Conservation (phyloP, 2,797 vertebrate species). For the Halcyon smyrnensis region DNA sequence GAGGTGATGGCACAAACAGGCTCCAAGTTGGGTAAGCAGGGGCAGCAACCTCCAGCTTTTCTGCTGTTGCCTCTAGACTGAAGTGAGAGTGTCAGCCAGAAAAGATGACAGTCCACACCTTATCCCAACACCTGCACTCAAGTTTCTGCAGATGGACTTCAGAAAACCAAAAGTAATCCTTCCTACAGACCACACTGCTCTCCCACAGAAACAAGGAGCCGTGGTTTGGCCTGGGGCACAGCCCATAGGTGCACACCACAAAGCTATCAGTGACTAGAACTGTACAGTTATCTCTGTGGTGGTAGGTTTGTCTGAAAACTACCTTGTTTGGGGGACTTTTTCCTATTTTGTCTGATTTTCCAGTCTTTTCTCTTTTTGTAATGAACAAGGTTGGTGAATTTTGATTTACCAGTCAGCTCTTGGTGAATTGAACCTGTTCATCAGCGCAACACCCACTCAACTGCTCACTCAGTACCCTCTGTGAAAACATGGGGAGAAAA, state of each 20-base stretch:
- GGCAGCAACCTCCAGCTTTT: neutral
- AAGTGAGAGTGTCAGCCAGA: neutral
- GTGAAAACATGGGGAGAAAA: neutral
- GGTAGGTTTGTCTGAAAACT: neutral
- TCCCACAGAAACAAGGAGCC: neutral
- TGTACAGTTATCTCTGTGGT: neutral
- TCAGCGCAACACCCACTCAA: neutral
- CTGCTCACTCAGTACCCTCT: neutral
- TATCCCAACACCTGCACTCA: neutral
- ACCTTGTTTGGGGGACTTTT: neutral
- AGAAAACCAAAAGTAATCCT: neutral
- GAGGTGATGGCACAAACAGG: neutral
- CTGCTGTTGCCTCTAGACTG: neutral
- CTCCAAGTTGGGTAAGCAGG: rapidly evolving
- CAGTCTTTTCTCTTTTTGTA: neutral
- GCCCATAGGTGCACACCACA: neutral
- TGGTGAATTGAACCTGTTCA: neutral
- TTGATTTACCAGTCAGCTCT: neutral
- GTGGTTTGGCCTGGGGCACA: neutral
- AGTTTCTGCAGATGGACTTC: neutral
- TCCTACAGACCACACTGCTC: neutral
- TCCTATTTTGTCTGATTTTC: neutral
- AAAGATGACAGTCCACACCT: neutral
- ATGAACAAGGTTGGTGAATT: neutral
- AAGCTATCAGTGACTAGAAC: neutral